phyloP scores from a whole-genome alignment of 1,140 invertebrate genomes.

The Panulirus ornatus region DNA sequence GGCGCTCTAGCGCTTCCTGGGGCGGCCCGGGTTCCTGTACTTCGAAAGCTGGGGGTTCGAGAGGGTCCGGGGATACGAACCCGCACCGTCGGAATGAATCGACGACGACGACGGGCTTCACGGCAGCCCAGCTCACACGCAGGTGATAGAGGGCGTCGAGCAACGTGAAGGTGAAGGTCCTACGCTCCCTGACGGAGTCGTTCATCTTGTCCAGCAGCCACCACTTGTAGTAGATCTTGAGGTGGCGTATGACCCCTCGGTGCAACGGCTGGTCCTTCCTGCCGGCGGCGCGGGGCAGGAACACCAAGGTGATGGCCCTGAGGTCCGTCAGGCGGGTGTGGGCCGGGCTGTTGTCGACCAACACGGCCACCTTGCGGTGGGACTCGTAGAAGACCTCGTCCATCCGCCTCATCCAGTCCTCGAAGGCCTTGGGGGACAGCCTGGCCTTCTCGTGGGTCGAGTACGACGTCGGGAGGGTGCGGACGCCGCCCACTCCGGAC shows the following conservation, averaged over 20 bases:
- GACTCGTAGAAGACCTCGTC: background rate
- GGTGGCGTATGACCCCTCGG: background rate
- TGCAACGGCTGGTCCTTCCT: background rate
- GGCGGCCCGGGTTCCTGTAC: background rate
- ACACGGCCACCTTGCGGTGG: background rate
- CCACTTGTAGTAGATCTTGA: background rate
- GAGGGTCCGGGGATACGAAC: background rate
- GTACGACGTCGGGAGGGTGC: constrained; percentile 7
- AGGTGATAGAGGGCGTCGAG: constrained; percentile 22
- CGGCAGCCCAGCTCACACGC: background rate
- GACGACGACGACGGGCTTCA: background rate
- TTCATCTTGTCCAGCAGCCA: background rate
- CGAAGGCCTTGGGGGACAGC: background rate
- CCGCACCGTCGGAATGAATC: constrained; percentile 9
- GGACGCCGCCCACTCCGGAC: background rate
- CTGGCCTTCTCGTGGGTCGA: background rate
- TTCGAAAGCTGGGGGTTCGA: background rate
- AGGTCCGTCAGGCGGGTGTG: background rate
- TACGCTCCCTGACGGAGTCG: background rate
- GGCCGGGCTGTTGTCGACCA: background rate
- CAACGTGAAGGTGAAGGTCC: background rate
- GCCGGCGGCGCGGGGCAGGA: background rate
- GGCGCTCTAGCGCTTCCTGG: background rate
- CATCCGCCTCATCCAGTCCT: background rate
- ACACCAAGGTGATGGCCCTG: background rate